phyloP scores from a whole-genome alignment of 1,140 invertebrate genomes.

The Steinernema khuongi region DNA sequence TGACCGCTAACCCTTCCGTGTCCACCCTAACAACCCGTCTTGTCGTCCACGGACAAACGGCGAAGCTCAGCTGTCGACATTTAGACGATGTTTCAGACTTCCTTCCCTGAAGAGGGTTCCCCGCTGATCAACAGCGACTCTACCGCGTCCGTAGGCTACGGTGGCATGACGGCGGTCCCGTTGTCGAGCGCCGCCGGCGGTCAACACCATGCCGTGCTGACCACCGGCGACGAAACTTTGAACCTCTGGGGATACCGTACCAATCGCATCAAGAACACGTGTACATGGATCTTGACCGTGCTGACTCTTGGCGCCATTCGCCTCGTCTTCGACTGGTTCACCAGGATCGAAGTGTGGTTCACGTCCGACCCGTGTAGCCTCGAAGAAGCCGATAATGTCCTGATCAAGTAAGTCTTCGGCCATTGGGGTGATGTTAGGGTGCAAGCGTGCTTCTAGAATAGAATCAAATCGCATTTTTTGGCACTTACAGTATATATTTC shows the following conservation, averaged over 20 bases:
- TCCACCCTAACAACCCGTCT: too few species aligned
- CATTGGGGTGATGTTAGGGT: not conserved
- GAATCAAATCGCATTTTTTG: too few species aligned
- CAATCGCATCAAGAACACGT: not conserved
- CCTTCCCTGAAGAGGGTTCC: not conserved
- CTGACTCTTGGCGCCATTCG: not conserved
- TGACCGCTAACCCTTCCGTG: too few species aligned
- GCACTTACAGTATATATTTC: not conserved
- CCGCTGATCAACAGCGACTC: not conserved
- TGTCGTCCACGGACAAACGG: too few species aligned
- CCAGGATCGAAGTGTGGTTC: not conserved
- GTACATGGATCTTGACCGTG: not conserved
- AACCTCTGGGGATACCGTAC: not conserved
- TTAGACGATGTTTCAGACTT: conserved; percentile 10
- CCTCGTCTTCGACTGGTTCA: not conserved
- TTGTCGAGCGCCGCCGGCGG: conserved; percentile 11
- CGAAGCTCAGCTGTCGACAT: too few species aligned
- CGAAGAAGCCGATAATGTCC: not conserved
- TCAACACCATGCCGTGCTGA: conserved; percentile 1
- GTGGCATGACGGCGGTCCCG: not conserved
- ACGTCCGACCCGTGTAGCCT: not conserved
- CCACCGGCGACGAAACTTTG: conserved; percentile 11
- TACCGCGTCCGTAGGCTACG: not conserved
- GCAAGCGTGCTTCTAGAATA: too few species aligned
- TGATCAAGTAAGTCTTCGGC: not conserved